Conservation (phyloP, 2,888 invertebrate genomes). For the Heliconius ismenius region DNA sequence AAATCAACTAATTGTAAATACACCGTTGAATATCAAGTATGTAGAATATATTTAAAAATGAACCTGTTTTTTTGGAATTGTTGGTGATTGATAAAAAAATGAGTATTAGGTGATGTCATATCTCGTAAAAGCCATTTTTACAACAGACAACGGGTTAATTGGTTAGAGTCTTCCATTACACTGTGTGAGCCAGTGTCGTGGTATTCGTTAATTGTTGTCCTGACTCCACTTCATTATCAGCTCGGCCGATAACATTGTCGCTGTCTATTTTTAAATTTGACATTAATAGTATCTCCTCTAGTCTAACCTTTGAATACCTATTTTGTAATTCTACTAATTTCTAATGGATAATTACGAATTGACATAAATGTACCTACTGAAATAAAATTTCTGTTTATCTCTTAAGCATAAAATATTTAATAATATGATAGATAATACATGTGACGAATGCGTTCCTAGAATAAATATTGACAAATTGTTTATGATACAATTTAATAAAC, state of each 20-base stretch:
- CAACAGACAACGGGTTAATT: slow-evolving; percentile 60
- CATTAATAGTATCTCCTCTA: not conserved
- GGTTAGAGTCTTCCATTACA: slow-evolving; percentile 68
- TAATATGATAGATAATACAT: not conserved
- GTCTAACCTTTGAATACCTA: not conserved
- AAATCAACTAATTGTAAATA: not conserved
- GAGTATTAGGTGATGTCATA: slow-evolving; percentile 41
- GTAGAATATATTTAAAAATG: not conserved
- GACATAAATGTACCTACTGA: not conserved
- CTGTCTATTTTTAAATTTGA: slow-evolving; percentile 38
- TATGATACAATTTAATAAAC: not conserved
- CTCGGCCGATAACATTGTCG: slow-evolving; percentile 45
- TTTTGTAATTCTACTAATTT: not conserved
- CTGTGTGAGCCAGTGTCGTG: slow-evolving; percentile 64
- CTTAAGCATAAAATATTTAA: not conserved
- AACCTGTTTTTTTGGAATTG: not conserved
- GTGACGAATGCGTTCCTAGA: not conserved
- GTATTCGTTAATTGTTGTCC: slow-evolving; percentile 69
- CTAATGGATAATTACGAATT: not conserved
- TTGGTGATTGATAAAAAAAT: slow-evolving; percentile 27
- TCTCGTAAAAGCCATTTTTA: slow-evolving; percentile 36
- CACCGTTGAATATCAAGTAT: not conserved
- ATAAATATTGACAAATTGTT: not conserved
- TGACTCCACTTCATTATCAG: slow-evolving; percentile 62
- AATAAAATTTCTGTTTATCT: not conserved